A percentile compares a stretch with the other conserved stretches of the same genome.
Conservation (phyloP, 2,113 vertebrate species). For the Willisornis vidua region DNA sequence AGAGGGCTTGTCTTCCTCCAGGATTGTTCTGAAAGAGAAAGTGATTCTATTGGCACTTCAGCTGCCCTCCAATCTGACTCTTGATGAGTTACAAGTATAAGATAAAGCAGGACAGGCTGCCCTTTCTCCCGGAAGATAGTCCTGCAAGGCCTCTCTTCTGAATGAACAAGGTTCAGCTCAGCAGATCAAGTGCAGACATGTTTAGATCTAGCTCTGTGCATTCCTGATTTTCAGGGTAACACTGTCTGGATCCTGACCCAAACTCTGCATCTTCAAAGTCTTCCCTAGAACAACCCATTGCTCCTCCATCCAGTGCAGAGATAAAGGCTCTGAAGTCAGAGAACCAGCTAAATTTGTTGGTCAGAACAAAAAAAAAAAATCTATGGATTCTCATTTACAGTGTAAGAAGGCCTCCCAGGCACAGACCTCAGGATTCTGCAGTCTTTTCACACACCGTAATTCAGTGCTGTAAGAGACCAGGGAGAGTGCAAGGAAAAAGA, state of each 20-base stretch:
- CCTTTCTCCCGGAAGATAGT: background rate
- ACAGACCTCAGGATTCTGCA: background rate
- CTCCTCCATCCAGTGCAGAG: background rate
- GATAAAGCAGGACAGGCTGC: background rate
- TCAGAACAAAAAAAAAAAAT: background rate
- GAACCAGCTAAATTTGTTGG: background rate
- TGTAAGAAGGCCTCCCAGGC: background rate
- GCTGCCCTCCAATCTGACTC: background rate
- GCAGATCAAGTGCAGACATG: background rate
- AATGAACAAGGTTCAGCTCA: background rate
- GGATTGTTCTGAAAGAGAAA: slow-evolving; percentile 71
- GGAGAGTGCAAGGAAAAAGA: background rate
- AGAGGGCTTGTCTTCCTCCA: slow-evolving; percentile 79
- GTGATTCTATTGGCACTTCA: background rate
- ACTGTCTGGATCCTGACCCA: background rate
- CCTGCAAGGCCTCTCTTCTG: background rate
- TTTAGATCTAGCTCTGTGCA: background rate
- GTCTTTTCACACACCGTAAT: background rate
- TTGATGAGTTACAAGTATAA: background rate
- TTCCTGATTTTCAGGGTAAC: background rate
- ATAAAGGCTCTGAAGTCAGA: background rate
- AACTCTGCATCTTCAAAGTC: background rate
- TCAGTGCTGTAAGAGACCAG: background rate
- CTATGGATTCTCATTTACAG: background rate
- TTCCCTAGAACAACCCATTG: background rate